phyloP scores from a whole-genome alignment of 2,888 invertebrate genomes.

The Allophyes oxyacanthae region DNA sequence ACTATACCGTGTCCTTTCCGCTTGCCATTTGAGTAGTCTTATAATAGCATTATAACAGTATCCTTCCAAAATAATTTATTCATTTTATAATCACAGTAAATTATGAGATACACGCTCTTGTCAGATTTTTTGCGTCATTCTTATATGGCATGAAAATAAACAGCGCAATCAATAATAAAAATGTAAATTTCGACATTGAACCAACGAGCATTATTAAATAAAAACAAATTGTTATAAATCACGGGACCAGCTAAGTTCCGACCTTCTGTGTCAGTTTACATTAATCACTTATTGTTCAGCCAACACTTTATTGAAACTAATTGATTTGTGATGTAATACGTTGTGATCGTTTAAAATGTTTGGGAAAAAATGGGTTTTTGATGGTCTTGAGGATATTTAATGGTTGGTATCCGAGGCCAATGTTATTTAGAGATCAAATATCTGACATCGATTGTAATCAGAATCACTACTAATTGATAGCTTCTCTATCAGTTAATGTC shows the following conservation, averaged over 20 bases:
- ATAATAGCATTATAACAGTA: too few relatives aligned
- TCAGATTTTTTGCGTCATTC: slow-evolving; percentile 25
- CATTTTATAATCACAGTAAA: slow-evolving; percentile 6
- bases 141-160: slow-evolving; percentile 36
- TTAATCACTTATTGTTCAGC: slow-evolving; percentile 56
- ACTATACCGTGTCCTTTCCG: too few relatives aligned
- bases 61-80: neutral
- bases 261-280: slow-evolving; percentile 50
- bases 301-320: slow-evolving; percentile 55
- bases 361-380: slow-evolving; percentile 25
- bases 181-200: slow-evolving; percentile 57
- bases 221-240: slow-evolving; percentile 56
- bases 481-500: slow-evolving; percentile 48
- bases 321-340: slow-evolving; percentile 50
- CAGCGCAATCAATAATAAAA: slow-evolving; percentile 47
- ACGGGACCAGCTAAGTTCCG: slow-evolving; percentile 31
- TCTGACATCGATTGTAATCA: slow-evolving; percentile 27
- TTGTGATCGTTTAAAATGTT: slow-evolving; percentile 24
- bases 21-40: too few relatives aligned
- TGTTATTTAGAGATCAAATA: slow-evolving; percentile 7
- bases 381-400: slow-evolving; percentile 13
- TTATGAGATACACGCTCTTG: slow-evolving; percentile 18
- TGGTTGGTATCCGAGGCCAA: slow-evolving; percentile 16
- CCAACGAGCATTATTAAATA: slow-evolving; percentile 52
- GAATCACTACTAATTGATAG: slow-evolving; percentile 41